phyloP scores from a whole-genome alignment of 2,888 invertebrate genomes.

The Uropetala carovei region DNA sequence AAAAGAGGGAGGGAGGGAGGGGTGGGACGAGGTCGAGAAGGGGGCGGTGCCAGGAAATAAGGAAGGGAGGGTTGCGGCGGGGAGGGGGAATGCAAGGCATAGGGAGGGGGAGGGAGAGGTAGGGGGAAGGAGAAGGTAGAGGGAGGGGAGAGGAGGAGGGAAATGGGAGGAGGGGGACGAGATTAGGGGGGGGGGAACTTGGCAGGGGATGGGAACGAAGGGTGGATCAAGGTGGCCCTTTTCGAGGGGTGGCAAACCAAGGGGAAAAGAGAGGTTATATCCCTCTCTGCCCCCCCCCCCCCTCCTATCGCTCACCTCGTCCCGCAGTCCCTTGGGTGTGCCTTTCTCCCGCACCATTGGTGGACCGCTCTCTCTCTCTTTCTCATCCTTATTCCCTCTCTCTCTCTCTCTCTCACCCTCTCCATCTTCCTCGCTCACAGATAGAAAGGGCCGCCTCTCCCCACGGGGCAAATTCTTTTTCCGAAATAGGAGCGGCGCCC shows the following conservation, averaged over 20 bases:
- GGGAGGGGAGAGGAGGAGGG: background rate
- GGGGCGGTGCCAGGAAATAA: conserved; percentile 1
- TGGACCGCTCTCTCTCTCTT: background rate
- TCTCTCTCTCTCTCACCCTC: background rate
- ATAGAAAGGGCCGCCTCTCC: background rate
- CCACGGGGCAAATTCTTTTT: background rate
- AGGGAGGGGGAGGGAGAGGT: too few species aligned
- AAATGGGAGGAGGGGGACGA: background rate
- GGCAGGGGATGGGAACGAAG: background rate
- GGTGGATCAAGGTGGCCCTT: too few species aligned
- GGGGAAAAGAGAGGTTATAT: too few species aligned
- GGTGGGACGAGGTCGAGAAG: background rate
- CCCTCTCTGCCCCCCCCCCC: too few species aligned
- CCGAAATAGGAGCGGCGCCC: background rate
- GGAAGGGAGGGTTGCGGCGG: too few species aligned
- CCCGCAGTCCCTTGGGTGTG: background rate
- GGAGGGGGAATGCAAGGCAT: too few species aligned
- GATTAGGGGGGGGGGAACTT: background rate
- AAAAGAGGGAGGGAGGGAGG: too few species aligned
- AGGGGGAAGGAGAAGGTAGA: background rate
- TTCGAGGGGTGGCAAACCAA: too few species aligned
- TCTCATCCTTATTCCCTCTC: background rate
- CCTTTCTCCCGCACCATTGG: conserved; percentile 5
- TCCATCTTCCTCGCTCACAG: background rate
- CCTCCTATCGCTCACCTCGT: too few species aligned